Percentiles rank a stretch among this genome's conserved stretches.
These are phyloP conservation scores for Sciurus carolinensis DNA, from an alignment of 2,797 vertebrate genomes.

Conservation along the genomic window DNA sequence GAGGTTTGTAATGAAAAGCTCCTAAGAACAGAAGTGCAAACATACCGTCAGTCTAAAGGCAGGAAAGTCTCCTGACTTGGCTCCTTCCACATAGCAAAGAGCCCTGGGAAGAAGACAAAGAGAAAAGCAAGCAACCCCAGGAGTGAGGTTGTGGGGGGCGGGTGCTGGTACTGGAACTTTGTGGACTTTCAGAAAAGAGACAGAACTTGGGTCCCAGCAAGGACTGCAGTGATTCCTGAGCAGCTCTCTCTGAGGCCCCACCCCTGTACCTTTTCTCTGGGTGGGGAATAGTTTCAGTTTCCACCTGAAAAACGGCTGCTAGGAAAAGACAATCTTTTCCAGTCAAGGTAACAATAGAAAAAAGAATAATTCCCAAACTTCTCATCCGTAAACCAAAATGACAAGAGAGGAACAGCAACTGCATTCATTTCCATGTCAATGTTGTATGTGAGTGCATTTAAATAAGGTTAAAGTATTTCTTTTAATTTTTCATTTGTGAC, in stretches of 20 bases:
- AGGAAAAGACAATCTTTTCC: background rate
- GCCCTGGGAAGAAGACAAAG: background rate
- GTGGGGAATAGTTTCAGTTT: background rate
- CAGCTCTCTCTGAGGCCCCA: background rate
- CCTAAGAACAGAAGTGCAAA: background rate
- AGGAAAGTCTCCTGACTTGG: background rate
- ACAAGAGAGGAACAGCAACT: accelerated
- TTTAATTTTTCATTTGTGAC: background rate
- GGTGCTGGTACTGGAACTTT: background rate
- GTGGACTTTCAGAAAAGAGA: background rate
- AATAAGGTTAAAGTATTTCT: background rate
- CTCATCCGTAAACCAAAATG: background rate
- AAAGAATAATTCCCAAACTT: background rate
- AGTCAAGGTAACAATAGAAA: background rate
- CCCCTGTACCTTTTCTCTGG: background rate
- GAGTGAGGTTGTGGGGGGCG: background rate
- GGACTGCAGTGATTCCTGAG: background rate
- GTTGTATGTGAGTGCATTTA: background rate
- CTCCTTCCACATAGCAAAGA: background rate
- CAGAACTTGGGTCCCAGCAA: background rate
- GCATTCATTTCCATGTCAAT: background rate
- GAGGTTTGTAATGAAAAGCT: background rate
- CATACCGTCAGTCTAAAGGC: background rate
- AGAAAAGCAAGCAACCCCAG: background rate
- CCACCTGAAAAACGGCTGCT: background rate